A percentile compares a stretch with the other conserved stretches of the same genome.
These are phyloP conservation scores for Cheilosia variabilis DNA, from an alignment of 2,888 invertebrate genomes.

Conservation along the genomic window DNA sequence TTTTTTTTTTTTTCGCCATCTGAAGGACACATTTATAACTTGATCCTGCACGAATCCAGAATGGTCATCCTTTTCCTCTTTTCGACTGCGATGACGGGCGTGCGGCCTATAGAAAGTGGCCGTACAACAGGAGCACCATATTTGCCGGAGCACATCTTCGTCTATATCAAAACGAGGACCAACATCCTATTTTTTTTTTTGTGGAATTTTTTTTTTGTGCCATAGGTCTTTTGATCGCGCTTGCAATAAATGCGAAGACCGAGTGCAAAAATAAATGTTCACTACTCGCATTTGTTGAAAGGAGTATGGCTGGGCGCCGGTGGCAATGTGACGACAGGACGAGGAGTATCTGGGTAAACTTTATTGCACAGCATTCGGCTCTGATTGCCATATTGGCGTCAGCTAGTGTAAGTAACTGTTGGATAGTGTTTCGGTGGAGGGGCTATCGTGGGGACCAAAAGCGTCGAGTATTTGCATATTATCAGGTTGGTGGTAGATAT, in stretches of 20 bases:
- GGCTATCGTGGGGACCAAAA: slow-evolving; percentile 23
- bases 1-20: slow-evolving; percentile 9
- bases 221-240: slow-evolving; percentile 56
- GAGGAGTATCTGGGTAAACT: slow-evolving; percentile 34
- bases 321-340: slow-evolving; percentile 37
- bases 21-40: slow-evolving; percentile 63
- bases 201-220: slow-evolving; percentile 10
- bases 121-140: slow-evolving; percentile 62
- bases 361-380: slow-evolving; percentile 35
- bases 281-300: slow-evolving; percentile 50
- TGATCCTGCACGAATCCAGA: slow-evolving; percentile 51
- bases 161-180: slow-evolving; percentile 59
- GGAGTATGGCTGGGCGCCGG: slow-evolving; percentile 36
- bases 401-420: slow-evolving; percentile 28
- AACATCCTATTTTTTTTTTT: slow-evolving; percentile 17
- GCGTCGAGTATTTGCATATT: slow-evolving; percentile 61
- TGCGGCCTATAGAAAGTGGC: slow-evolving; percentile 41
- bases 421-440: slow-evolving; percentile 36
- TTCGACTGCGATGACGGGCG: slow-evolving; percentile 28
- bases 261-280: slow-evolving; percentile 12
- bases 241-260: slow-evolving; percentile 49
- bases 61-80: slow-evolving; percentile 41
- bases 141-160: slow-evolving; percentile 63
- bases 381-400: slow-evolving; percentile 18
- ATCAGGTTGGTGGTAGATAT: slow-evolving; percentile 37